Percentiles rank a stretch among this genome's conserved stretches.
These are phyloP conservation scores for Plebejus melissa DNA, from an alignment of 2,888 invertebrate species.

Conservation along the genomic window DNA sequence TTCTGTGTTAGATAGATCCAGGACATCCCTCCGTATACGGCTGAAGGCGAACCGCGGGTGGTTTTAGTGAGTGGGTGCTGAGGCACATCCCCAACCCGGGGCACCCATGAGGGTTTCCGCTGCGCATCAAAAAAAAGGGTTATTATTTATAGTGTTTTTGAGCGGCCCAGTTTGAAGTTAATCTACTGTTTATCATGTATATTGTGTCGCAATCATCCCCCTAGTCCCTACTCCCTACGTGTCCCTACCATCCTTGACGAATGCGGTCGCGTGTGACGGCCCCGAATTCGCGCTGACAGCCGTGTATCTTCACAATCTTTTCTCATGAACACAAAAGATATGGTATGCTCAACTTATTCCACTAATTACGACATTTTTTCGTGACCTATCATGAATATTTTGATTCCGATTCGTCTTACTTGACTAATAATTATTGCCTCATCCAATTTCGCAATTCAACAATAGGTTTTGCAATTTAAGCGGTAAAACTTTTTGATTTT, in stretches of 20 bases:
- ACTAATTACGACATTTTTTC: slow-evolving; percentile 41
- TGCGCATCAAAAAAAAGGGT: too few relatives aligned
- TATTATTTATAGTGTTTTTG: too few relatives aligned
- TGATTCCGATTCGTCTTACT: neutral
- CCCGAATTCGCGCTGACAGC: slow-evolving; percentile 61
- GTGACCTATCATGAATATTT: neutral
- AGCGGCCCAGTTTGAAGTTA: neutral
- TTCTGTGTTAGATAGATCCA: too few relatives aligned
- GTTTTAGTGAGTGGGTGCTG: too few relatives aligned
- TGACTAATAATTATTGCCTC: neutral
- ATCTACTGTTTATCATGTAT: neutral
- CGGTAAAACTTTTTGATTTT: too few relatives aligned
- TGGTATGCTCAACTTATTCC: slow-evolving; percentile 48
- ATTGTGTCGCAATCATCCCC: slow-evolving; percentile 34
- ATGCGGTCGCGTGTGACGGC: slow-evolving; percentile 49
- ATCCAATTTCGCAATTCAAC: neutral
- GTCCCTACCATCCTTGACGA: slow-evolving; percentile 45
- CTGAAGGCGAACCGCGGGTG: too few relatives aligned
- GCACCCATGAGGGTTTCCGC: too few relatives aligned
- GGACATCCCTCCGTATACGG: too few relatives aligned
- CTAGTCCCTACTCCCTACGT: too few relatives aligned
- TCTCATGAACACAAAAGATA: slow-evolving; percentile 46
- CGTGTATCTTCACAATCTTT: slow-evolving; percentile 50
- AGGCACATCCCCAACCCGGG: too few relatives aligned
- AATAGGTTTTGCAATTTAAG: neutral